These are phyloP conservation scores for Pharmacophagus antenor DNA, from an alignment of 2,888 invertebrate genomes.

Conservation along the genomic window DNA sequence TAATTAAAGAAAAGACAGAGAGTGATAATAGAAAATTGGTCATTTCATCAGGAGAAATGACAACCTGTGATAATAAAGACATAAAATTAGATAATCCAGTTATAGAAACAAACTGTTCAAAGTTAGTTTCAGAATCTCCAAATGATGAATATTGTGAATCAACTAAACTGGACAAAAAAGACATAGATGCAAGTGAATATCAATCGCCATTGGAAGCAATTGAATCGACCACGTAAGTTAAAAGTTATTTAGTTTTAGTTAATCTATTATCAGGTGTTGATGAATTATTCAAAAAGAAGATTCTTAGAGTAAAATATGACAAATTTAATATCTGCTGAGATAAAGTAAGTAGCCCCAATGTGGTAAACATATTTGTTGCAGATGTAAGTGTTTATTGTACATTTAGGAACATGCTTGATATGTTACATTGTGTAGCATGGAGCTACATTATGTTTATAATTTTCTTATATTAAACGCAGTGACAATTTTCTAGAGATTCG, in stretches of 20 bases:
- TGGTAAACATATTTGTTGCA: background rate
- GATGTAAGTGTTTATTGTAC: background rate
- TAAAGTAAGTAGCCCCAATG: slow-evolving; percentile 11
- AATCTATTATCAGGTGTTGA: background rate
- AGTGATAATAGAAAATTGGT: slow-evolving; percentile 29
- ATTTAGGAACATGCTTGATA: background rate
- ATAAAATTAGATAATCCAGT: slow-evolving; percentile 39
- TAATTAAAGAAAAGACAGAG: slow-evolving; percentile 31
- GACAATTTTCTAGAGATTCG: background rate
- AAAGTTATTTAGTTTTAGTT: slow-evolving; percentile 12
- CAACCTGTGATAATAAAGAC: slow-evolving; percentile 31
- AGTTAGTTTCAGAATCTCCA: slow-evolving; percentile 22
- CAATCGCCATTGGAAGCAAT: slow-evolving; percentile 68
- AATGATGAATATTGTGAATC: slow-evolving; percentile 19
- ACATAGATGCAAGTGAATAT: slow-evolving; percentile 53
- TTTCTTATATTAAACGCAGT: too few relatives aligned
- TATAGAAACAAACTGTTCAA: slow-evolving; percentile 32
- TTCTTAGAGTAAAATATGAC: background rate
- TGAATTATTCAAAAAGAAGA: background rate
- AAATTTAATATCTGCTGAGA: background rate
- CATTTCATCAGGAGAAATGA: slow-evolving; percentile 16
- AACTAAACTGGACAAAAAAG: slow-evolving; percentile 30
- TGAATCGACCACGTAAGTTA: slow-evolving; percentile 57
- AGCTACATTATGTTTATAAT: too few relatives aligned
- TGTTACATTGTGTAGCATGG: too few relatives aligned